Percentiles rank a stretch among this genome's conserved stretches.
These are phyloP conservation scores for Pelodytes ibericus DNA, from an alignment of 2,797 vertebrate species.

Conservation along the genomic window DNA sequence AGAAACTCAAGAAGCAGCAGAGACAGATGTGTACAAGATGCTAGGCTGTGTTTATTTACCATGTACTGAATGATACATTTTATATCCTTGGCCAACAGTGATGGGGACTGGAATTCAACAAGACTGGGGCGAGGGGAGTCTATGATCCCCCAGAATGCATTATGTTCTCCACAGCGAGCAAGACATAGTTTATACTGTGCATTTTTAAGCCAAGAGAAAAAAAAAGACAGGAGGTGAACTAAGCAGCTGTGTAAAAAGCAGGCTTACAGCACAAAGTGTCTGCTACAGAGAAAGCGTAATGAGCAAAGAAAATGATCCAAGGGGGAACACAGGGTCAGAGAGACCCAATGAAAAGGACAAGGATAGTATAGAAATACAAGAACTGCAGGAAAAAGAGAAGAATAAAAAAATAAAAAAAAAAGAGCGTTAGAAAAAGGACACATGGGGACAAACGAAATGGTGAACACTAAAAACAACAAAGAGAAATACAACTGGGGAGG, in stretches of 20 bases:
- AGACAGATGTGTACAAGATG: no score
- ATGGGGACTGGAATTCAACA: no score
- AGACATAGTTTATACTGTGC: no score
- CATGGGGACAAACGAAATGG: background rate
- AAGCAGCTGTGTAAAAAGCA: background rate
- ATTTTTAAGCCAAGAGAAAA: no score
- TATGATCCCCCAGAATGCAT: no score
- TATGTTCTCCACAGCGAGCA: no score
- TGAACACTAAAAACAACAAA: background rate
- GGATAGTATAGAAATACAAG: conserved; percentile 1
- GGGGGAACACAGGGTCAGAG: background rate
- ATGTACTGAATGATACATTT: no score
- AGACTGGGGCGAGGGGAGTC: no score
- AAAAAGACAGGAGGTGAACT: no score
- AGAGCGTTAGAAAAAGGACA: background rate
- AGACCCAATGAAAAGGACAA: conserved; percentile 3
- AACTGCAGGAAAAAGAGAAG: background rate
- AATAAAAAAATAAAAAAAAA: background rate
- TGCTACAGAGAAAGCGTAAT: background rate
- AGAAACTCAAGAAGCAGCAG: no score
- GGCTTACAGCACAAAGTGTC: background rate
- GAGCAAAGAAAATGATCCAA: conserved; percentile 1
- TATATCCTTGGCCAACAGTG: no score
- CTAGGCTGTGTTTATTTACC: no score
- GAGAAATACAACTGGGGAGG: background rate